Conservation (phyloP, 2,113 vertebrate species). For the Cryptotis parvus region DNA sequence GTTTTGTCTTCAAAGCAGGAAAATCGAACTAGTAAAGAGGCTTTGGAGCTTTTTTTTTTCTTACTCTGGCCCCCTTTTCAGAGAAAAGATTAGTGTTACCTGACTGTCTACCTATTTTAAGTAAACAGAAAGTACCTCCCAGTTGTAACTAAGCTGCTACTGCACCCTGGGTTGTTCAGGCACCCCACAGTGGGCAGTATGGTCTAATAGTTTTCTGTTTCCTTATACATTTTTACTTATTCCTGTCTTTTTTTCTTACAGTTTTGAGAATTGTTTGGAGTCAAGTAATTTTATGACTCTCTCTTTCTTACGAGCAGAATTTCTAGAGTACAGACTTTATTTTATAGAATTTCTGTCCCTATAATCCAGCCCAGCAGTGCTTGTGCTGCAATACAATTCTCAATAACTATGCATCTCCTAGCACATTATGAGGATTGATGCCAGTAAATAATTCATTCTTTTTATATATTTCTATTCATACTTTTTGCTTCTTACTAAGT, state of each 20-base stretch:
- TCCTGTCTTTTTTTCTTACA: neutral
- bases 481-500: neutral
- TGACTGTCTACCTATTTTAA: neutral
- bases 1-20: too few relatives aligned
- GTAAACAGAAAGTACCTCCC: neutral
- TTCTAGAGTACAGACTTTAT: neutral
- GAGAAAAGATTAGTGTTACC: too few relatives aligned
- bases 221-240: neutral
- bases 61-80: too few relatives aligned
- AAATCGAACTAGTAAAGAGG: too few relatives aligned
- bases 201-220: neutral
- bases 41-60: too few relatives aligned
- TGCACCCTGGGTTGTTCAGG: too few relatives aligned
- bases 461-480: neutral
- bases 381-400: neutral
- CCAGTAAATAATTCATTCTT: neutral
- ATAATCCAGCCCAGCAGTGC: neutral
- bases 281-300: neutral
- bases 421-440: neutral
- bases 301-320: neutral
- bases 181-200: neutral
- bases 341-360: neutral
- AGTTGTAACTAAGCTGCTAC: too few relatives aligned
- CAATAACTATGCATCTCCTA: neutral
- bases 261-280: neutral